Base-by-base conservation (phyloP, 2,797 vertebrate genomes). In the Coreius guichenoti region DNA sequence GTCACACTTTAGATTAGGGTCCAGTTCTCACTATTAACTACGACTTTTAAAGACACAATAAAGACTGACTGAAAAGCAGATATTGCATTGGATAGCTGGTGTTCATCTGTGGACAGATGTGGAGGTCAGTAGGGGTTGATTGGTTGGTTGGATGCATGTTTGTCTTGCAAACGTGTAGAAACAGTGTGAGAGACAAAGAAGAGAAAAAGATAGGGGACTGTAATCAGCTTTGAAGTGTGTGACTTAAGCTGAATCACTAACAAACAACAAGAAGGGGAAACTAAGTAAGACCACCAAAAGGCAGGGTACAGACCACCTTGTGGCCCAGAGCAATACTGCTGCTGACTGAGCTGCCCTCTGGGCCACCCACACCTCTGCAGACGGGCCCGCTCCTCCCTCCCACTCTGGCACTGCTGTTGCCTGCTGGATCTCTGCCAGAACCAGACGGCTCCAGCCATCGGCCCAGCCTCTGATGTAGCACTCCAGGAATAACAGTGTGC, bases 401-500 rank as follows among this genome's bases (percentile, higher is more conserved):
- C 73, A 12, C 33, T 82, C 54, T 79, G 87, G 86, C 69, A 75
- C 69, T 43, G 36, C 65, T 68, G 73, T 68, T 65, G 31, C 69
- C 77, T 70, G 58, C 77, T 88, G 86, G 82, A 82, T 79, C 51
- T 65, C 74, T 13, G 83, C 63, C 81, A 80, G 70, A 61, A 83
- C 67, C 51, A 74, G 54, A 43, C 70, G 67, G 73, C 65, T 82
- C 31, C 80, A 82, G 51, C 39, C 36, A 73, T n/a, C 29, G 33
- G 63, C 45, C 67, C 36, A 49, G 72, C 73, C 67, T 83, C 61
- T 76, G n/a, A 84, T 79, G 45, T 77, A 81, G 47, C 36, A 31
- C 73, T 85, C 86, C 81, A 86, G 77, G 80, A 90, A 90, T 86
- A 88, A 82, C 82, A 68, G 81, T n/a, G 73, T 43, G 26, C 86